Conservation (phyloP, 92 coral and sea anemone species). For the Epizoanthus stellaris region DNA sequence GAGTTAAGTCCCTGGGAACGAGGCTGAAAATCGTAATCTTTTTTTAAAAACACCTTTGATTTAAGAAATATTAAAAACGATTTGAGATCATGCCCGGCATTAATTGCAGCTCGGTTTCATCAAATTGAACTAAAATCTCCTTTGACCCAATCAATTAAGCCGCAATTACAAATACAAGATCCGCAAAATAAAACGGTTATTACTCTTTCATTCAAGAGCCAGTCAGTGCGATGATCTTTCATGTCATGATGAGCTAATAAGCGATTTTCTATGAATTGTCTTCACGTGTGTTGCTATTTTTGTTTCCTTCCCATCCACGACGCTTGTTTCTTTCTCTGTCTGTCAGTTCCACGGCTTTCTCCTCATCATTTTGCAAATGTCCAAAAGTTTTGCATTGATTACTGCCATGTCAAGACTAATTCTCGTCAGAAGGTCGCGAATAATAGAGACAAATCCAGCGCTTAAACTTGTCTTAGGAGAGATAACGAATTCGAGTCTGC, state of each 20-base stretch:
- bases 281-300: not conserved
- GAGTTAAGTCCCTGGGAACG: too few species aligned
- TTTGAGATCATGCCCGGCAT: too few species aligned
- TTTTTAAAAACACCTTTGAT: too few species aligned
- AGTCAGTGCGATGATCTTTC: not conserved
- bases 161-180: too few species aligned
- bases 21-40: too few species aligned
- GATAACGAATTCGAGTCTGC: not conserved
- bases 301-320: not conserved
- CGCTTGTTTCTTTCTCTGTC: not conserved
- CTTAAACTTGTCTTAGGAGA: conserved; percentile 4
- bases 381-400: not conserved
- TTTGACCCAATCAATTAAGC: too few species aligned
- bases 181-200: too few species aligned
- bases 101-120: too few species aligned
- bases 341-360: not conserved
- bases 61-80: too few species aligned
- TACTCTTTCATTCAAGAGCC: too few species aligned
- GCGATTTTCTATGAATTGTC: not conserved
- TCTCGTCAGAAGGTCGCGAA: not conserved
- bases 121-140: too few species aligned
- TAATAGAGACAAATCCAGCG: conserved; percentile 8
- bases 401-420: conserved; percentile 1
- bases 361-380: not conserved
- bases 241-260: not conserved